Base-by-base conservation (phyloP, 2,797 vertebrate species). In the Tolypeutes matacus region DNA sequence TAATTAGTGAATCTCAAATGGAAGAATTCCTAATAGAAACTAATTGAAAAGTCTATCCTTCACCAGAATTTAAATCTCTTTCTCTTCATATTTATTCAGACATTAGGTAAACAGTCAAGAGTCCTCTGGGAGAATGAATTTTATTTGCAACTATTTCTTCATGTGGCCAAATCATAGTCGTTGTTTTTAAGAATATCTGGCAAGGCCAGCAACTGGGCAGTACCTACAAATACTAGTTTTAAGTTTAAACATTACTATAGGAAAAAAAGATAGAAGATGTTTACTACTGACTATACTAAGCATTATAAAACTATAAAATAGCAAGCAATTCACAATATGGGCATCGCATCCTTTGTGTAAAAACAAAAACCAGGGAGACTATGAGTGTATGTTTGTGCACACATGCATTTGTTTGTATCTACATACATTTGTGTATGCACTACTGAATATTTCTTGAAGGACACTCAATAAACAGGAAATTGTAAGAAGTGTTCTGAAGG, bases 291-390 rank as follows among this genome's bases (percentile, higher is more conserved):
- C 58, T 65, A 29, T 65, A 91, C 31, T 76, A 75, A 73, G 65
- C 39, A 67, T 72, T 67, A 80, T 75, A 80, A 91, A 94, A 94
- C n/a, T 58, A 95, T 89, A 90, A 27, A 86, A 86, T 36, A 70
- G 34, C 51, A 80, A 90, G 29, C 9, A 90, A 46, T 64, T 69
- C 90, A 87, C 2, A 76, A 42, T 51, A 90, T 12, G 34, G 23
- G 58, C 31, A 89, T 69, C 25, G 58, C 31, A 89, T 69, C 25
- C 27, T 92, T 29, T 81, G 21, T 23, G 15, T 65, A 80, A 82
- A 87, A 93, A 65, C 42, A 90, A 76, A 92, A 77, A 75, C 36
- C 27, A 13, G 62, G 6, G 31, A 42, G 20, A 78, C 36, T 17
- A 83, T n/a, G 31, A 88, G 75, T 73, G 18, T 82, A 12, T 67